Evolutionary conservation across 2,797 vertebrate species (phyloP).

Genomic region (Pangasius larnaudii): DNA sequence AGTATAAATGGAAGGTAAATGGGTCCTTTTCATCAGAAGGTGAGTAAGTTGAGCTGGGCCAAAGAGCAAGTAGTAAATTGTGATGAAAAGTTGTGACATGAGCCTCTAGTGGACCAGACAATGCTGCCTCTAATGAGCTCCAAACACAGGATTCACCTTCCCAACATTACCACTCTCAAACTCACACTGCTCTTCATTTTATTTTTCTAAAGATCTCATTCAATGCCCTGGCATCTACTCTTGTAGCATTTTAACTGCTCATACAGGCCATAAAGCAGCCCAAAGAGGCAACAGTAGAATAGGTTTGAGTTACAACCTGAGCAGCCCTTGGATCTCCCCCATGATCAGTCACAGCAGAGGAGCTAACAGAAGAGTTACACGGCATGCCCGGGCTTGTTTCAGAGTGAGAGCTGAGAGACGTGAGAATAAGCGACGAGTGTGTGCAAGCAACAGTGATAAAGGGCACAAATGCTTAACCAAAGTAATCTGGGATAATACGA

Average conservation of each 20-base stretch:
- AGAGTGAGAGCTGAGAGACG: conserved; percentile 9
- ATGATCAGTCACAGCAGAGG: conserved; percentile 15
- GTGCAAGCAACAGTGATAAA: conserved; percentile 5
- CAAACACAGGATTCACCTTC: conserved; percentile 54
- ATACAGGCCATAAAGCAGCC: background rate
- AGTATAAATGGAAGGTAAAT: conserved; percentile 1
- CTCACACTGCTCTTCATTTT: conserved; percentile 51
- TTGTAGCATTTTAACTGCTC: background rate
- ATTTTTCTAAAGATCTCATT: conserved; percentile 63
- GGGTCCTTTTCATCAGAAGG: background rate
- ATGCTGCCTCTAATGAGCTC: conserved; percentile 58
- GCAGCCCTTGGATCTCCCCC: conserved; percentile 1
- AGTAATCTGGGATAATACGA: conserved; percentile 19
- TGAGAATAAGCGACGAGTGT: conserved; percentile 12
- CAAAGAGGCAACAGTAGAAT: background rate
- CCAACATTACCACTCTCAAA: conserved; percentile 53
- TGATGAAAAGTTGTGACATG: conserved; percentile 63
- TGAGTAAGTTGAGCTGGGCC: conserved; percentile 23
- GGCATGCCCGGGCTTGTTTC: background rate
- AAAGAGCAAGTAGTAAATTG: conserved; percentile 52
- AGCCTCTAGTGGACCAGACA: conserved; percentile 53
- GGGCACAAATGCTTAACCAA: conserved; percentile 21
- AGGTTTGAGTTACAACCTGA: conserved; percentile 6
- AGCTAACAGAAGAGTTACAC: background rate
- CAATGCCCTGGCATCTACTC: conserved; percentile 41